Percentiles rank a stretch among this genome's conserved stretches.
phyloP scores from a whole-genome alignment of 2,888 invertebrate species.

The Idaea straminata region DNA sequence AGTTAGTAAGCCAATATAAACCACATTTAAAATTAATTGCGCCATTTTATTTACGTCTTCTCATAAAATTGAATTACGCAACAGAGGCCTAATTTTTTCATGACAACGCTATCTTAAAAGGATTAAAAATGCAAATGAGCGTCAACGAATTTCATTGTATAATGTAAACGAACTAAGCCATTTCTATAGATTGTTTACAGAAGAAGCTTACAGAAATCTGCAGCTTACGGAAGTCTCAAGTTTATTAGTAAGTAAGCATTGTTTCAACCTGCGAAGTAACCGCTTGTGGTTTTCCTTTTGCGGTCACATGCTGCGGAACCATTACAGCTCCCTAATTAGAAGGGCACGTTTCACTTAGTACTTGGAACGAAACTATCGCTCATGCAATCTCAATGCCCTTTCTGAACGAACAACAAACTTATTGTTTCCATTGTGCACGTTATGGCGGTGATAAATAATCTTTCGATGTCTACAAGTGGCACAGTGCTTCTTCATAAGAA shows the following conservation, averaged over 20 bases:
- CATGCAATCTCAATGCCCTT: constrained; percentile 33
- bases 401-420: constrained; percentile 31
- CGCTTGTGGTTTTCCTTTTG: constrained; percentile 56
- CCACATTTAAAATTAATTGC: background rate
- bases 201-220: background rate
- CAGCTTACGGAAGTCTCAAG: background rate
- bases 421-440: constrained; percentile 34
- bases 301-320: constrained; percentile 47
- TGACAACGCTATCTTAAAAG: background rate
- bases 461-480: constrained; percentile 15
- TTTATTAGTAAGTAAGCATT: constrained; percentile 40
- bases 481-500: constrained; percentile 6
- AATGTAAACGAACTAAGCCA: background rate
- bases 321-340: constrained; percentile 61
- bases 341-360: constrained; percentile 40
- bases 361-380: constrained; percentile 33
- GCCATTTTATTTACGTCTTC: background rate
- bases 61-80: background rate
- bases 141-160: background rate
- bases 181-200: background rate
- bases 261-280: constrained; percentile 43
- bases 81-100: background rate
- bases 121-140: background rate
- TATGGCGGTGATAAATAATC: constrained; percentile 34
- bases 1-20: background rate